Evolutionary conservation across 2,113 vertebrate genomes (phyloP), one percentile per base, ranked within the genome.

Genomic region (Silurus meridionalis): DNA sequence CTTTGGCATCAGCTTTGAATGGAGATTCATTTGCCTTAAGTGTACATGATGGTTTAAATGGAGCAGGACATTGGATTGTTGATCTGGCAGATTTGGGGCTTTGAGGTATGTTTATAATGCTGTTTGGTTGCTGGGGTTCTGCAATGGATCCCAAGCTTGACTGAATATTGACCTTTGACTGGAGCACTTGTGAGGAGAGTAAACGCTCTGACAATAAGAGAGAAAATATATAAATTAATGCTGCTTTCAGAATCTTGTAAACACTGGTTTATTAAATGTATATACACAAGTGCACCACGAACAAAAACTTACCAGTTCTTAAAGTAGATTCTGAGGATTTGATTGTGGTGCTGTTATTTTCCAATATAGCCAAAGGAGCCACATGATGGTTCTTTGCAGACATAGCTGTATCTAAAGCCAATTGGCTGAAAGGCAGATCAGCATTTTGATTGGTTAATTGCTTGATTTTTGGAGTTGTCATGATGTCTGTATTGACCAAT

Each of bases 171-270:
- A 19, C 48, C 8, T 60, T 67, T n/a, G 80, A 75, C 11, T 71
- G 74, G 5, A 83, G 72, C 8, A 83, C 71, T 66, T 87, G 85
- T 15, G 85, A 87, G 75, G 85, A 83, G 17, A 87, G 64, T 19
- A 86, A 75, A 13, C 69, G 58, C 37, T 87, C 85, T 87, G 28
- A 63, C 0, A 48, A 55, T 21, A 46, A 77, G 50, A 58, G 21
- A 83, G 19, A 1, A 37, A 71, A 25, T 14, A 66, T 14, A 66
- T 28, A 55, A 67, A 85, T 23, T 21, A 48, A 28, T 57, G 17
- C 8, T 11, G 64, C 23, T 67, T 85, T 79, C 1, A 58, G 21
- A 46, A 55, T 23, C 48, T 64, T 15, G 15, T 13, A 17, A 48
- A 72, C 37, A 53, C 37, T 66, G 8, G 4, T 19, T 15, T 6